Conservation (phyloP, 2,888 invertebrate genomes). For the Euphydryas editha region DNA sequence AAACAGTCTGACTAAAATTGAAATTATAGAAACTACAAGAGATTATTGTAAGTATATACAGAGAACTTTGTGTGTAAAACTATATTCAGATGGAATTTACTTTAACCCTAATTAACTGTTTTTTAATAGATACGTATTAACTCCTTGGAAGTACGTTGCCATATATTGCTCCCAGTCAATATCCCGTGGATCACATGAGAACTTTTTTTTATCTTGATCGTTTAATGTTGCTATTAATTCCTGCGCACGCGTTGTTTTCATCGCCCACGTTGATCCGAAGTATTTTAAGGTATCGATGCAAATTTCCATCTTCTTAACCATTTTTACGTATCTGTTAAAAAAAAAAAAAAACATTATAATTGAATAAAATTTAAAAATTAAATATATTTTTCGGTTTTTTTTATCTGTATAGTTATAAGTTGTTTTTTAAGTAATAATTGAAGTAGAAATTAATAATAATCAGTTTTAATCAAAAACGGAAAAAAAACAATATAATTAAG, state of each 20-base stretch:
- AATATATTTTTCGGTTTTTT: neutral
- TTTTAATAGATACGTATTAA: slow-evolving; percentile 83
- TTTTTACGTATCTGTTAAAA: slow-evolving; percentile 15
- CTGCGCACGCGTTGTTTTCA: slow-evolving; percentile 88
- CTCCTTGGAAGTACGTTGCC: slow-evolving; percentile 91
- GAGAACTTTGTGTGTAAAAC: neutral
- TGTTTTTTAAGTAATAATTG: too few relatives aligned
- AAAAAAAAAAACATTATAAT: neutral
- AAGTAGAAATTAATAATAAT: too few relatives aligned
- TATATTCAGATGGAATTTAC: neutral
- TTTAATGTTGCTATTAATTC: slow-evolving; percentile 82
- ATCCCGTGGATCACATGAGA: slow-evolving; percentile 89
- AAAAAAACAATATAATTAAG: too few relatives aligned
- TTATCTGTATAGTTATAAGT: too few relatives aligned
- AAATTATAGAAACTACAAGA: too few relatives aligned
- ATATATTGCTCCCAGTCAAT: slow-evolving; percentile 93
- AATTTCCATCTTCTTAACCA: slow-evolving; percentile 15
- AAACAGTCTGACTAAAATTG: too few relatives aligned
- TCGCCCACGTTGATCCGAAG: slow-evolving; percentile 91
- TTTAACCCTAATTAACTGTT: neutral
- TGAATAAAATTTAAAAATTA: neutral
- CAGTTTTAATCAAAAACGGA: too few relatives aligned
- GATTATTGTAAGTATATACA: too few relatives aligned
- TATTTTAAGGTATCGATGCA: slow-evolving; percentile 81
- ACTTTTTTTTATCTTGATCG: slow-evolving; percentile 86